Conservation (phyloP, 2,888 invertebrate genomes). For the Leptinotarsa rubiginosa region DNA sequence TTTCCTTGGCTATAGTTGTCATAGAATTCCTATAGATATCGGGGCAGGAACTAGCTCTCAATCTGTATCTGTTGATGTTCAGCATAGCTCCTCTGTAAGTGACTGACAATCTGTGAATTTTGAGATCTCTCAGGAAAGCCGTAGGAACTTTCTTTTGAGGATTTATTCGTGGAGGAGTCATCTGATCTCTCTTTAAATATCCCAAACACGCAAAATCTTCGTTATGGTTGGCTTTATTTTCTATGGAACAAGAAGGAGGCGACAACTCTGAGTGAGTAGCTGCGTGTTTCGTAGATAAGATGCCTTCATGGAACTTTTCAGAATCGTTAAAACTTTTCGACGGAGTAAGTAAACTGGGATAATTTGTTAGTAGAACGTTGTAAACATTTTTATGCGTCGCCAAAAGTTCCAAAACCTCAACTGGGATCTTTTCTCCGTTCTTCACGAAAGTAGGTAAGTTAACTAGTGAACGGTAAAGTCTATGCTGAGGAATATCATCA, state of each 20-base stretch:
- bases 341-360: slow-evolving; percentile 78
- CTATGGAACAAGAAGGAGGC: slow-evolving; percentile 62
- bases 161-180: slow-evolving; percentile 60
- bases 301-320: slow-evolving; percentile 68
- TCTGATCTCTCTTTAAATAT: slow-evolving; percentile 71
- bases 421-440: slow-evolving; percentile 80
- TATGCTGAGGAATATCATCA: slow-evolving; percentile 61
- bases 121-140: slow-evolving; percentile 79
- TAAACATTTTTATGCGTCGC: slow-evolving; percentile 78
- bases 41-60: slow-evolving; percentile 89
- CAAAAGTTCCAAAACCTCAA: slow-evolving; percentile 80
- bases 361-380: slow-evolving; percentile 79
- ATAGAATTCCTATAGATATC: slow-evolving; percentile 89
- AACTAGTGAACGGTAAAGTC: slow-evolving; percentile 82
- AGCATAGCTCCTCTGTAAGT: slow-evolving; percentile 89
- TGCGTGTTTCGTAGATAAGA: slow-evolving; percentile 56
- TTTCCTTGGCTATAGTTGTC: slow-evolving; percentile 86
- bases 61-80: slow-evolving; percentile 82
- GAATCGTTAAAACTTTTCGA: slow-evolving; percentile 81
- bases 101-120: slow-evolving; percentile 81
- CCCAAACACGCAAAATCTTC: slow-evolving; percentile 68
- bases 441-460: slow-evolving; percentile 87
- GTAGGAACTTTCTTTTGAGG: slow-evolving; percentile 65
- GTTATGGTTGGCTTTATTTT: slow-evolving; percentile 46
- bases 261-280: slow-evolving; percentile 61